Evolutionary conservation across 2,113 vertebrate species (phyloP), one percentile per base, ranked within the genome.

Genomic region (Toxotes chatareus): DNA sequence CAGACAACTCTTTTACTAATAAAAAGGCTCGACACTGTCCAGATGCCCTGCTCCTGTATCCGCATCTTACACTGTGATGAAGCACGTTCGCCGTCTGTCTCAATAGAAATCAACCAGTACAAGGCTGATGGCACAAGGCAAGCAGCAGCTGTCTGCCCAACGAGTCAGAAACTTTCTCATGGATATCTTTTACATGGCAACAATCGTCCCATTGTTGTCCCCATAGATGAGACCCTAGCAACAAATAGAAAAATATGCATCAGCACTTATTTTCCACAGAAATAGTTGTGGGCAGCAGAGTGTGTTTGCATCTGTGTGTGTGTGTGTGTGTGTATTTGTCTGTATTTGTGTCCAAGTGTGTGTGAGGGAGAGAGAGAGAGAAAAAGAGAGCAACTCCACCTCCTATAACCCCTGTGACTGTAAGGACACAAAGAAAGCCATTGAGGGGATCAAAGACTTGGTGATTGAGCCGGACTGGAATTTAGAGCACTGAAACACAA

Each of bases 371-470:
- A 5, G 44, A 71, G 72, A 23, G 31, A 61, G 56, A 62, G 77
- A 69, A 68, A 59, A 38, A 38, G 53, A 23, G 78, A 73, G 32
- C 56, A 32, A 44, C 66, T 74, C 79, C 81, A 32, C 86, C 80
- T 57, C 75, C 82, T 83, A 74, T 64, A 80, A 79, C 84, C 85
- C 89, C 76, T 6, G 8, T 82, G 65, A 86, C 76, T 81, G 73
- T 73, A 73, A 65, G 27, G 78, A 87, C 82, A 95, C 93, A 94
- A 94, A 93, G 92, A 89, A 86, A 75, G 70, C 86, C 93, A 91
- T 94, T 95, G 89, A 93, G 59, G 79, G 57, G 84, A 87, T 93
- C 85, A 92, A 86, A 92, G 88, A 64, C 63, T 83, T 55, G 47
- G 87, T 82, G 89, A 85, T 88, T 78, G 86, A 93, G 81, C 78